A percentile compares a stretch with the other conserved stretches of the same genome.
Evolutionary conservation across 2,888 invertebrate genomes (phyloP).

Genomic region (Malthinus flaveolus): DNA sequence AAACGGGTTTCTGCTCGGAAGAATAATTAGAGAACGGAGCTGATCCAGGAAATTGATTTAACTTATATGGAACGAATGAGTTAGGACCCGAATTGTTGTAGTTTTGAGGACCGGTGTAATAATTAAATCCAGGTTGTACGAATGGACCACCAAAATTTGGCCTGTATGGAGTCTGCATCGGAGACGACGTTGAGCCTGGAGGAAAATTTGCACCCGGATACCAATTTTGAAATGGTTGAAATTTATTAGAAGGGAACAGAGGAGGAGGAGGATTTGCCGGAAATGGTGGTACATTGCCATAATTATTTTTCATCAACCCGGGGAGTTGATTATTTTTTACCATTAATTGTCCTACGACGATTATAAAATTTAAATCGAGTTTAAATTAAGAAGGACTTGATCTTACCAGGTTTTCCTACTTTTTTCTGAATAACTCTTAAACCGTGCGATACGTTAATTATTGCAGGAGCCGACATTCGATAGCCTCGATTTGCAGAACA

Average conservation of each 20-base stretch:
- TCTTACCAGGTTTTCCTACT: conserved; percentile 45
- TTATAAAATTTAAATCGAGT: background rate
- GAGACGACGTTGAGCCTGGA: background rate
- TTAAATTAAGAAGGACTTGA: background rate
- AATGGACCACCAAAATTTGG: conserved; percentile 1
- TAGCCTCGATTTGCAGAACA: conserved; percentile 58
- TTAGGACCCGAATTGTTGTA: conserved; percentile 10
- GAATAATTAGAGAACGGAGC: background rate
- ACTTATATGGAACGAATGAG: conserved; percentile 16
- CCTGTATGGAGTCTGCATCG: conserved; percentile 8
- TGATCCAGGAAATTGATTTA: conserved; percentile 2
- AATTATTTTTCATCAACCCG: background rate
- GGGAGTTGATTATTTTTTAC: too few relatives aligned
- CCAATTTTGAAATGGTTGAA: conserved; percentile 14
- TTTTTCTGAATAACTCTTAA: conserved; percentile 50
- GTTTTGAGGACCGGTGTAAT: background rate
- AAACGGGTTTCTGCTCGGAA: background rate
- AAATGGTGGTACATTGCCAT: conserved; percentile 1
- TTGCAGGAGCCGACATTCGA: conserved; percentile 56
- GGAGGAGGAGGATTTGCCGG: background rate
- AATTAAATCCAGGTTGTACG: background rate
- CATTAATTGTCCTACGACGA: background rate
- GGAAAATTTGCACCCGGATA: conserved; percentile 11
- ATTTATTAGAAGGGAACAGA: background rate
- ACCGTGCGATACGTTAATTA: conserved; percentile 66